Evolutionary conservation across 1,140 invertebrate species (phyloP).

Genomic region (Bombyx mandarina): DNA sequence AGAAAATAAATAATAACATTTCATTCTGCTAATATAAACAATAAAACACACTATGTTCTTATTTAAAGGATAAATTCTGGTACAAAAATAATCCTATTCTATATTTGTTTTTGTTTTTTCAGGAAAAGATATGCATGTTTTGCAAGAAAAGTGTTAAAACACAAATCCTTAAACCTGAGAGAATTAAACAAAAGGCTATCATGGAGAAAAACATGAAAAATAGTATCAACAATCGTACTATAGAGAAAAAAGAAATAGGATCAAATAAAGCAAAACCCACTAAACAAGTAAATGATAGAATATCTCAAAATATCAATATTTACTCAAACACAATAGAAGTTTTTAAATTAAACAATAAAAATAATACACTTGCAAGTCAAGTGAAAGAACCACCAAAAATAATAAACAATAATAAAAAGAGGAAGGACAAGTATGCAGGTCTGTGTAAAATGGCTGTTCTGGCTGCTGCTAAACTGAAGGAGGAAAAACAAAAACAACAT

Average conservation of each 20-base stretch:
- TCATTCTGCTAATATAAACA: not conserved
- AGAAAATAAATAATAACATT: not conserved
- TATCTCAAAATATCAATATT: conserved; percentile 24
- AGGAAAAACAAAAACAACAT: conserved; percentile 33
- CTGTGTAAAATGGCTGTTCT: conserved; percentile 50
- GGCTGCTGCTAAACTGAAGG: conserved; percentile 42
- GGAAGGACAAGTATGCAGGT: conserved; percentile 59
- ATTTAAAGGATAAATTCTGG: not conserved
- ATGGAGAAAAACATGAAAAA: conserved; percentile 10
- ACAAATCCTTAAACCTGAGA: conserved; percentile 28
- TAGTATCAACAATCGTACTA: not conserved
- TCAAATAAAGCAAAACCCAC: not conserved
- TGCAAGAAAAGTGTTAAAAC: conserved; percentile 28
- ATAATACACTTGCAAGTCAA: conserved; percentile 28
- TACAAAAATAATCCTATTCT: not conserved
- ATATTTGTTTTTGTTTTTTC: conserved; percentile 11
- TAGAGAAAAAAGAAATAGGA: not conserved
- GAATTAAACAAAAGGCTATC: conserved; percentile 3
- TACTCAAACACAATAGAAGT: conserved; percentile 42
- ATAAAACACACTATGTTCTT: not conserved
- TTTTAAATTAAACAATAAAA: conserved; percentile 47
- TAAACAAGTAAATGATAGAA: conserved; percentile 15
- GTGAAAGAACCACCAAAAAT: conserved; percentile 32
- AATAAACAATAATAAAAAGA: conserved; percentile 57
- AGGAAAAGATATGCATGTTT: conserved; percentile 49